Evolutionary conservation across 1,140 invertebrate genomes (phyloP), one percentile per base, ranked within the genome.

Genomic region (Ooceraea biroi): DNA sequence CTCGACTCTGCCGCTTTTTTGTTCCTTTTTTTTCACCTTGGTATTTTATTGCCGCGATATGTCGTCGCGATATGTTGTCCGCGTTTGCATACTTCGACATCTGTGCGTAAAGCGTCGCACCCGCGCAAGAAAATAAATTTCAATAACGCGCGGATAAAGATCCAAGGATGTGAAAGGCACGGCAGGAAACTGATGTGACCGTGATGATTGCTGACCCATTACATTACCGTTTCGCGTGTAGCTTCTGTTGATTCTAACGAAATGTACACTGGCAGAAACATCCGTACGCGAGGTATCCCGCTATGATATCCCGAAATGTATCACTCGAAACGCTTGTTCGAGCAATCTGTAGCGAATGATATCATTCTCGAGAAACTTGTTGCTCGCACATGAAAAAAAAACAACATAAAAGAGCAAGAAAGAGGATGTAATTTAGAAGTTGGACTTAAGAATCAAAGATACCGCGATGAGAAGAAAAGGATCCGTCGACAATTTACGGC

Each of bases 151-250:
- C 52, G 52, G 52, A 55, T 19, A 69, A 30, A 44, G 25, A 55
- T 78, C 19, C 36, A 36, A 44, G 41, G 74, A 77, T 30, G 76
- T 71, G 76, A 80, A 80, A 80, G 76, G 50, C 76, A 19, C 36
- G 19, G 22, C 57, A 41, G 63, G 27, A 73, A 60, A 73, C 36
- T 14, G 36, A 41, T 55, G 65, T 71, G 76, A 17, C 76, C 65
- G 76, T 80, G 76, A 80, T 80, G 76, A 80, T 80, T 71, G 76
- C 76, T 71, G 76, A 80, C 65, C 76, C 76, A 80, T 80, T 57
- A 58, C 76, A n/a, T 71, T 71, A 22, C 36, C 76, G 63, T 44
- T 44, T 46, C 65, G 76, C 65, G 65, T 52, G 36, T 36, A 36
- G 22, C 76, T 78, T 57, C 48, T 78, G 74, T 57, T 55, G 36